phyloP scores from a whole-genome alignment of 2,888 invertebrate species.

The Busseola fusca region DNA sequence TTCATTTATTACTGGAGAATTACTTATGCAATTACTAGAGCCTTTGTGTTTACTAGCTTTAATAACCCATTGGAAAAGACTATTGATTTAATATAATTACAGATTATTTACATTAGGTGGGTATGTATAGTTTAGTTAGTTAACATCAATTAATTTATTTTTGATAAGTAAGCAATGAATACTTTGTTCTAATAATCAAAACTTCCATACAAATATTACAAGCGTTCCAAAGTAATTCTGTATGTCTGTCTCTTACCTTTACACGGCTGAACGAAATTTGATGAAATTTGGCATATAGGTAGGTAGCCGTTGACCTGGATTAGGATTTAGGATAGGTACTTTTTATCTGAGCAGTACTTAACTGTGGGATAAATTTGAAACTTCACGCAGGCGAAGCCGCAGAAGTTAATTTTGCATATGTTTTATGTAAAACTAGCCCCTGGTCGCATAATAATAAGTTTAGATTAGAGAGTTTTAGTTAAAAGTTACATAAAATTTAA shows the following conservation, averaged over 20 bases:
- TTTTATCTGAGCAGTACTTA: neutral
- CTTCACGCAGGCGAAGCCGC: neutral
- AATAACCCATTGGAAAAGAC: neutral
- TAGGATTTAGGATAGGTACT: neutral
- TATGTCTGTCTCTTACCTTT: neutral
- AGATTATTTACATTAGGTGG: neutral
- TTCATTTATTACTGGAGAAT: slow-evolving; percentile 1
- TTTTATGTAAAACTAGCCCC: too few relatives aligned
- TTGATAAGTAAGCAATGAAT: neutral
- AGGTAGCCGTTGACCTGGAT: neutral
- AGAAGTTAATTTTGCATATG: too few relatives aligned
- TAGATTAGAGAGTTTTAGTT: too few relatives aligned
- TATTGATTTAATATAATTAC: neutral
- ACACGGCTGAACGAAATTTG: neutral
- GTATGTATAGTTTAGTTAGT: neutral
- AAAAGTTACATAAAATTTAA: too few relatives aligned
- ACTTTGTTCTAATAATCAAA: neutral
- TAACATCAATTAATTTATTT: neutral
- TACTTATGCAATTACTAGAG: slow-evolving; percentile 1
- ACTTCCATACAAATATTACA: neutral
- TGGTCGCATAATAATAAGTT: too few relatives aligned
- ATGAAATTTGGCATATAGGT: neutral
- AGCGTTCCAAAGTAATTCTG: neutral
- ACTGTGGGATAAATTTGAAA: neutral
- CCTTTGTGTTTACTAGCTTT: slow-evolving; percentile 1